Evolutionary conservation across 2,113 vertebrate genomes (phyloP).

Genomic region (Hippoglossus stenolepis): DNA sequence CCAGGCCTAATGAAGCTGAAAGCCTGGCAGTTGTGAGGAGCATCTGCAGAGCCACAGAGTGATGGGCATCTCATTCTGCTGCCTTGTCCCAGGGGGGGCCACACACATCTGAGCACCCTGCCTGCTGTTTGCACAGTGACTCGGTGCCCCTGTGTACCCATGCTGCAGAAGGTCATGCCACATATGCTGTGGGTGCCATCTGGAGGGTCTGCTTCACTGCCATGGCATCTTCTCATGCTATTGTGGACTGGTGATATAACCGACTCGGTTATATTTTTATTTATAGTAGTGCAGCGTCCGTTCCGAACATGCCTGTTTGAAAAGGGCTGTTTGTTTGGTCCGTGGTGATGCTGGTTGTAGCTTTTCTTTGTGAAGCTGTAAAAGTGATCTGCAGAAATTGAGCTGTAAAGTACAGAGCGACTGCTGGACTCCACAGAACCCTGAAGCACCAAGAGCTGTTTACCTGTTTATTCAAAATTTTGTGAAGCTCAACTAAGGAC

Average conservation of each 20-base stretch:
- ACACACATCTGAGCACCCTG: slow-evolving; percentile 84
- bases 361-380: too few species aligned
- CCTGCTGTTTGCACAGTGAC: slow-evolving; percentile 73
- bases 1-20: slow-evolving; percentile 89
- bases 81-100: slow-evolving; percentile 82
- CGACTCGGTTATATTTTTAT: neutral
- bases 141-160: slow-evolving; percentile 76
- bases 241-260: slow-evolving; percentile 47
- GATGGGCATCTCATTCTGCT: slow-evolving; percentile 91
- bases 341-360: too few species aligned
- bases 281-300: neutral
- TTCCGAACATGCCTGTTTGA: too few species aligned
- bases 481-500: too few species aligned
- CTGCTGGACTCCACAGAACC: too few species aligned
- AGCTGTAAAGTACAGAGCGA: too few species aligned
- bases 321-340: too few species aligned
- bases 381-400: too few species aligned
- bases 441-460: too few species aligned
- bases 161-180: slow-evolving; percentile 85
- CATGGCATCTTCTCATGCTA: slow-evolving; percentile 34
- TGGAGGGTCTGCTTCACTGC: slow-evolving; percentile 67
- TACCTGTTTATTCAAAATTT: neutral
- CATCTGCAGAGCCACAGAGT: slow-evolving; percentile 89
- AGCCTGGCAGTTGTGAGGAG: slow-evolving; percentile 88
- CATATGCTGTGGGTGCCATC: slow-evolving; percentile 77